Evolutionary conservation across 1,140 invertebrate genomes (phyloP), one percentile per base, ranked within the genome.

Genomic region (Neodiprion lecontei): DNA sequence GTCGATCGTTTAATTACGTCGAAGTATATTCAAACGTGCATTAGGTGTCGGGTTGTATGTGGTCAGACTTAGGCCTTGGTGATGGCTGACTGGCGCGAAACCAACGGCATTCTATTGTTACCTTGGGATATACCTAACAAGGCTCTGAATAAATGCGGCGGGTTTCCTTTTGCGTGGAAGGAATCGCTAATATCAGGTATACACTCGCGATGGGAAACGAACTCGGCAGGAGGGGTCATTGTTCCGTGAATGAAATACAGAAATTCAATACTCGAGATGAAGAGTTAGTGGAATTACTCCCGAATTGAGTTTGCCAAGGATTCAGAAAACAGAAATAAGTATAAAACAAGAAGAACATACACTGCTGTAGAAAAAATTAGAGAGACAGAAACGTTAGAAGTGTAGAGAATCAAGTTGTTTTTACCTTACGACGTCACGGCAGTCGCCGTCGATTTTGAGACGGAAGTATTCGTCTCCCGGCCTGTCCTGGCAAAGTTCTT

Each of bases 401-500:
- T 40, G 28, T 40, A 40, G 28, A 40, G 28, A 40, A 40, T 40
- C 28, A 40, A 40, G 28, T 40, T 40, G 28, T 40, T 69, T 82
- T 92, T 91, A 96, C 95, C 95, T 96, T 82, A 97, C 96, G 75
- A 97, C 96, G 88, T 97, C 96, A 79, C 96, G 92, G 87, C 96
- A 97, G 87, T 97, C 96, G 75, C 94, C 94, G 67, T 96, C 95
- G 28, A 92, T 92, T 73, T 92, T 92, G 79, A 97, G 88, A 73
- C 96, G 91, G 91, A 97, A 97, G 89, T 97, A 97, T 86, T 97
- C 96, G 81, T 97, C 95, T 23, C 93, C 94, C 3, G 95, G 94
- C 81, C 96, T 91, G 80, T 95, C 94, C 76, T 95, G 92, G 84
- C 96, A 97, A 14, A 96, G 90, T 86, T 96, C 93, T 82, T 97